Conservation (phyloP, 2,113 vertebrate species). For the Amphilophus citrinellus region DNA sequence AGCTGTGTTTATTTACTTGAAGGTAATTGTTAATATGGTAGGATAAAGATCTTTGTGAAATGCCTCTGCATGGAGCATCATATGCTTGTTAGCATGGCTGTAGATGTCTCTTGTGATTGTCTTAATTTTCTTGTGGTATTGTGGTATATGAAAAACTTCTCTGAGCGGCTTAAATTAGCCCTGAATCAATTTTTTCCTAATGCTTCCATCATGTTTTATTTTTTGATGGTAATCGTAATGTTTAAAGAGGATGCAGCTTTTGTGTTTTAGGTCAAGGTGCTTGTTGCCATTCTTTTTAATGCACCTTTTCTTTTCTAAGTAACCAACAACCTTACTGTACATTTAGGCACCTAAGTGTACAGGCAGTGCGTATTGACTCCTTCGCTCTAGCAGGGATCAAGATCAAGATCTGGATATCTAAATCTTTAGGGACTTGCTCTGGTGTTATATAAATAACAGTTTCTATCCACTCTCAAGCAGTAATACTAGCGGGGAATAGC, state of each 20-base stretch:
- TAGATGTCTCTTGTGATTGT: not conserved
- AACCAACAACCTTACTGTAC: not conserved
- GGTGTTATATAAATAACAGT: not conserved
- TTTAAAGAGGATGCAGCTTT: not conserved
- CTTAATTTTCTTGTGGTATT: not conserved
- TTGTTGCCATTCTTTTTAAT: not conserved
- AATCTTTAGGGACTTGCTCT: constrained; percentile 16
- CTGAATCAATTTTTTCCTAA: not conserved
- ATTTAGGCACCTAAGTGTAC: not conserved
- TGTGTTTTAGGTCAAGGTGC: not conserved
- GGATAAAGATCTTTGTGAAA: not conserved
- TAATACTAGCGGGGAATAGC: not conserved
- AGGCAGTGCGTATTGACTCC: not conserved
- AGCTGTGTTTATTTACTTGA: not conserved
- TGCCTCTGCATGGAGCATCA: not conserved
- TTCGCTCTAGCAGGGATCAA: not conserved
- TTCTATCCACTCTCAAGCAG: not conserved
- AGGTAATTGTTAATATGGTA: not conserved
- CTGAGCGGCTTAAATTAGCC: not conserved
- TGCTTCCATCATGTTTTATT: not conserved
- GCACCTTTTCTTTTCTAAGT: not conserved
- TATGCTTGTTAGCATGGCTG: not conserved
- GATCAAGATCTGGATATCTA: constrained; percentile 14
- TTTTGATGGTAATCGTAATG: constrained; percentile 2
- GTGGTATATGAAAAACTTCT: not conserved